Conservation (phyloP, 2,797 vertebrate genomes). For the Antrozous pallidus region DNA sequence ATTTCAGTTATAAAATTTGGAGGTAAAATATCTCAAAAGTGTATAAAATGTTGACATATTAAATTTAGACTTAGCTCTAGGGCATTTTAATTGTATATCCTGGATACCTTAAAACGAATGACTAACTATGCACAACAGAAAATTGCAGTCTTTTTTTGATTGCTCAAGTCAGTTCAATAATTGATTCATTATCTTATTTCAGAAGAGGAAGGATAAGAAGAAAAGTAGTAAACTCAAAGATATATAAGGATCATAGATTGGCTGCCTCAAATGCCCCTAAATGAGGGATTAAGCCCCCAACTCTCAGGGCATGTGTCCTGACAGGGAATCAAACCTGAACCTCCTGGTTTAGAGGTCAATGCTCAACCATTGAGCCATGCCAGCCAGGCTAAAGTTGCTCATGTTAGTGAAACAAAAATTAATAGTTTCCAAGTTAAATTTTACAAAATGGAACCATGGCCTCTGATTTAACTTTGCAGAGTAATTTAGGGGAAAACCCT, state of each 20-base stretch:
- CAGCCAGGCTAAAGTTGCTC: too few species aligned
- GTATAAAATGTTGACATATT: neutral
- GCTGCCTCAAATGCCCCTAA: neutral
- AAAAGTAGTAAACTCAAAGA: too few species aligned
- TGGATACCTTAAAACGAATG: neutral
- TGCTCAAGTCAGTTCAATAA: too few species aligned
- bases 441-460: conserved; percentile 18
- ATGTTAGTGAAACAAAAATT: conserved; percentile 6
- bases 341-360: neutral
- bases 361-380: neutral
- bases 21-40: neutral
- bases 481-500: neutral
- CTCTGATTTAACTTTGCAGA: neutral
- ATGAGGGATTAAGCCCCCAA: neutral
- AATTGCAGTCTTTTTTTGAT: too few species aligned
- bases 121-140: too few species aligned
- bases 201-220: too few species aligned
- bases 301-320: neutral
- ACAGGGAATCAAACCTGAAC: neutral
- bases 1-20: conserved; percentile 20
- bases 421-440: neutral
- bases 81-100: conserved; percentile 6
- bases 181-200: too few species aligned
- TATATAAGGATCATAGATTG: too few species aligned
- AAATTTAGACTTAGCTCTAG: neutral